Evolutionary conservation across 1,140 invertebrate genomes (phyloP).

Genomic region (Bombus difficillimus): DNA sequence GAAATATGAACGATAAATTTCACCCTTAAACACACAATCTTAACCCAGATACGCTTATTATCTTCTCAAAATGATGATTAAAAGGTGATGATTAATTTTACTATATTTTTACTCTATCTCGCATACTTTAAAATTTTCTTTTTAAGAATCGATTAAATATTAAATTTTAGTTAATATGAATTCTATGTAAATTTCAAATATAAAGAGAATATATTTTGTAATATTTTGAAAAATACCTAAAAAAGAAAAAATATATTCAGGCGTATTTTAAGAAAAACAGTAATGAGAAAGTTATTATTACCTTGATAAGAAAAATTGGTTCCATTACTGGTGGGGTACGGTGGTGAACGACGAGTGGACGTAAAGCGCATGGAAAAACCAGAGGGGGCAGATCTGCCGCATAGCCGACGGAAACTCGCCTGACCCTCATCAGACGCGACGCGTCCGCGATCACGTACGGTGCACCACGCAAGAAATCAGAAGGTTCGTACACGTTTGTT

Average conservation of each 20-base stretch:
- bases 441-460: constrained; percentile 62
- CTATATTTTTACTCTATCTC: not conserved
- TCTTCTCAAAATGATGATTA: not conserved
- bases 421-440: constrained; percentile 60
- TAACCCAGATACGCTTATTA: not conserved
- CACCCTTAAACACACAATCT: not conserved
- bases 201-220: not conserved
- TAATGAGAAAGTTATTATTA: not conserved
- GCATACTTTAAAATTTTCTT: not conserved
- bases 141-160: not conserved
- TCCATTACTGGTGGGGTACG: constrained; percentile 7
- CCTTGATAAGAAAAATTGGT: constrained; percentile 19
- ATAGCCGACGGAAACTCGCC: constrained; percentile 58
- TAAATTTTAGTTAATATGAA: not conserved
- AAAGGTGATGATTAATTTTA: not conserved
- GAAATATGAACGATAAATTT: not conserved
- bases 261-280: not conserved
- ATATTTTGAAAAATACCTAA: not conserved
- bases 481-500: constrained; percentile 37
- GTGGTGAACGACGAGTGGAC: constrained; percentile 34
- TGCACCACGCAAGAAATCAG: constrained; percentile 27
- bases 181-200: not conserved
- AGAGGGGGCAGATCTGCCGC: constrained; percentile 67
- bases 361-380: constrained; percentile 65
- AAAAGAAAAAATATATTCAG: not conserved